A percentile compares a stretch with the other conserved stretches of the same genome.
Evolutionary conservation across 2,113 vertebrate species (phyloP).

Genomic region (Perognathus longimembris): DNA sequence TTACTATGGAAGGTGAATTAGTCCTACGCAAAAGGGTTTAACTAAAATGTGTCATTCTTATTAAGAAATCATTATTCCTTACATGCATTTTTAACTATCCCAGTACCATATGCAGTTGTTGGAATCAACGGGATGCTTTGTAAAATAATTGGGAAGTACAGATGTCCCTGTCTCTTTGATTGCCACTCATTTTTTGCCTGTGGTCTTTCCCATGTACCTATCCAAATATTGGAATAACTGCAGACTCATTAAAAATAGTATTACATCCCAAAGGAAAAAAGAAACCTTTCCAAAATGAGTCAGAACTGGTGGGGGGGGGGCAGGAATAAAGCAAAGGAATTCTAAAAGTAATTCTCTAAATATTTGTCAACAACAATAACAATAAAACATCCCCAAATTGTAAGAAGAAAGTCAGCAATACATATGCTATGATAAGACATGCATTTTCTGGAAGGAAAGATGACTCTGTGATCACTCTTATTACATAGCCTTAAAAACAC

Average conservation of each 20-base stretch:
- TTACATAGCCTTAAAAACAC: background rate
- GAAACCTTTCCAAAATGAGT: conserved; percentile 51
- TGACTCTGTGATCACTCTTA: background rate
- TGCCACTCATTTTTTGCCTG: background rate
- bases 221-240: background rate
- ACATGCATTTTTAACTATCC: conserved; percentile 29
- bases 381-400: background rate
- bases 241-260: background rate
- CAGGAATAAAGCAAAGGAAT: conserved; percentile 2
- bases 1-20: conserved; percentile 3
- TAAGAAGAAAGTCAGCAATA: background rate
- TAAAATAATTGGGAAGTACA: background rate
- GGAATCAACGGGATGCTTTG: background rate
- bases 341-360: conserved; percentile 58
- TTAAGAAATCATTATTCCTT: background rate
- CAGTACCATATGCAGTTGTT: background rate
- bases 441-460: background rate
- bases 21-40: background rate
- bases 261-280: background rate
- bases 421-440: background rate
- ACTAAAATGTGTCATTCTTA: conserved; percentile 9
- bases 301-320: background rate
- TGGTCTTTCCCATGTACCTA: background rate
- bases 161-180: background rate
- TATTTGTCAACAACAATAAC: conserved; percentile 32